A percentile compares a stretch with the other conserved stretches of the same genome.
These are phyloP conservation scores for Alethe castanea DNA, from an alignment of 2,113 vertebrate species.

Conservation along the genomic window DNA sequence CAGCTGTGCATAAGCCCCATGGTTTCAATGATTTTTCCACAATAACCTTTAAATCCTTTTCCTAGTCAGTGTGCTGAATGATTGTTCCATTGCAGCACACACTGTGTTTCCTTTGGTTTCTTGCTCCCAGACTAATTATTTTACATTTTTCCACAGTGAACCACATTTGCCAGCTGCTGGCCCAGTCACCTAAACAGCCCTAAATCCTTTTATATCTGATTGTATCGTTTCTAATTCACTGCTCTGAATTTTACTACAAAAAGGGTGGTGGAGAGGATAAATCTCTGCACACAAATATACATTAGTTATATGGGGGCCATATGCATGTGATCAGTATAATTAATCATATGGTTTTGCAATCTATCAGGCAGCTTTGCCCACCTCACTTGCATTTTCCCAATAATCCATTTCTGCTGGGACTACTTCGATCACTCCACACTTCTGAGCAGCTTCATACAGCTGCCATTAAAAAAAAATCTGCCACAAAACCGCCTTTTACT, in stretches of 20 bases:
- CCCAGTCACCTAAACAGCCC: conserved; percentile 71
- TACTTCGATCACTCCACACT: conserved; percentile 35
- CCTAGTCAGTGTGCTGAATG: conserved; percentile 79
- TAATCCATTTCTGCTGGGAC: conserved; percentile 55
- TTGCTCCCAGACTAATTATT: conserved; percentile 81
- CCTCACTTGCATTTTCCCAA: conserved; percentile 51
- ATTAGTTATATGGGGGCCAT: conserved; percentile 32
- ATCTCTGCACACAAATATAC: conserved; percentile 39
- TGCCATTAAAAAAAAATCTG: not conserved
- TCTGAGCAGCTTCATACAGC: conserved; percentile 31
- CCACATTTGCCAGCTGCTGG: conserved; percentile 75
- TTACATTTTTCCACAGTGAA: conserved; percentile 81
- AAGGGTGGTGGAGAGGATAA: conserved; percentile 16
- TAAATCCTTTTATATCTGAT: conserved; percentile 62
- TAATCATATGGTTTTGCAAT: conserved; percentile 67
- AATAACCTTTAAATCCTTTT: conserved; percentile 79
- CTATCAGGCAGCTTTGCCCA: conserved; percentile 37
- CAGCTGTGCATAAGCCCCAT: conserved; percentile 78
- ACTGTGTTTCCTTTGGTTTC: conserved; percentile 66
- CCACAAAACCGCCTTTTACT: not conserved
- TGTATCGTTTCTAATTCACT: conserved; percentile 42
- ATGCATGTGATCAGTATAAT: conserved; percentile 49
- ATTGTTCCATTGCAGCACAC: conserved; percentile 69
- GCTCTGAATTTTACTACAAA: conserved; percentile 32
- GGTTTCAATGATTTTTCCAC: conserved; percentile 80